A percentile compares a stretch with the other conserved stretches of the same genome.
Evolutionary conservation across 1,140 invertebrate species (phyloP).

Genomic region (Pristionchus pacificus): DNA sequence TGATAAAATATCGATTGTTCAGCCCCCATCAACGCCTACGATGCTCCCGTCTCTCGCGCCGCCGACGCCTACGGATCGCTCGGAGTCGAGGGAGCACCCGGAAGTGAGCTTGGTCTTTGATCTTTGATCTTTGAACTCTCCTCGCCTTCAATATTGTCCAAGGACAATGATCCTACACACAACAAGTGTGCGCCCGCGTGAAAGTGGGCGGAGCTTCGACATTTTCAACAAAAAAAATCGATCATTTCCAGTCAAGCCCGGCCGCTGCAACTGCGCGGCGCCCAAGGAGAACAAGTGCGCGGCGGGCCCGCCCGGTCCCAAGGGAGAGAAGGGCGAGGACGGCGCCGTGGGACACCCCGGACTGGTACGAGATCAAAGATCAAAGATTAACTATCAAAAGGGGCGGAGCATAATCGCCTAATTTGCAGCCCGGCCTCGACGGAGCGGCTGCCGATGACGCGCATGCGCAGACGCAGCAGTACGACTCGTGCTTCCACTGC

Average conservation of each 20-base stretch:
- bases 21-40: not conserved
- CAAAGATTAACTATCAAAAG: too few relatives aligned
- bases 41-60: too few relatives aligned
- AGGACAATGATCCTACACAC: too few relatives aligned
- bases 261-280: not conserved
- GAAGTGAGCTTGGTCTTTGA: too few relatives aligned
- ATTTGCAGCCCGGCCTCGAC: constrained; percentile 22
- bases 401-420: too few relatives aligned
- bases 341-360: constrained; percentile 33
- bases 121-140: too few relatives aligned
- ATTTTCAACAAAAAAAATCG: not conserved
- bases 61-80: too few relatives aligned
- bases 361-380: constrained; percentile 3
- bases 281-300: constrained; percentile 28
- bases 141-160: too few relatives aligned
- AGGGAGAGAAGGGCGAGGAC: constrained; percentile 34
- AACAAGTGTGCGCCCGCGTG: too few relatives aligned
- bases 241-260: not conserved
- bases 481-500: constrained; percentile 37
- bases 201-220: too few relatives aligned
- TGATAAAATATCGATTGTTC: not conserved
- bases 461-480: constrained; percentile 13
- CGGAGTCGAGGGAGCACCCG: not conserved
- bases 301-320: constrained; percentile 37
- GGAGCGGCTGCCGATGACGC: constrained; percentile 23